Base-by-base conservation (phyloP, 2,113 vertebrate genomes). In the Dunckerocampus dactyliophorus region DNA sequence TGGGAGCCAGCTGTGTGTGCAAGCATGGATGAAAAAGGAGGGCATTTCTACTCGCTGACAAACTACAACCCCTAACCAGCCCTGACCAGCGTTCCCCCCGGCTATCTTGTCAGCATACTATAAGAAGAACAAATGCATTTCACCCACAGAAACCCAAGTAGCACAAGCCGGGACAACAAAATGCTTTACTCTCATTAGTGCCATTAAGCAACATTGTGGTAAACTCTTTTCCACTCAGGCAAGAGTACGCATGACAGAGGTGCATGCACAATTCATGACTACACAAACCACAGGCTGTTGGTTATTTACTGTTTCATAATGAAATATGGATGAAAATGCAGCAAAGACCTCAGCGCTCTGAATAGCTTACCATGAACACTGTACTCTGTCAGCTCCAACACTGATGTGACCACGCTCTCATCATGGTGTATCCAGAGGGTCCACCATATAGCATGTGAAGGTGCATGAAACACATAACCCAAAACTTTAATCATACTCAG, bases 261-360 rank as follows among this genome's bases (percentile, higher is more conserved):
- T 63, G 47, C 43, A 77, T 88, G 49, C 65, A 88, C 64, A 81
- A 83, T 86, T 85, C 71, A 88, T 82, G 76, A 84, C 57, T 59
- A 59, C 83, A 75, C 71, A 75, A 85, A 81, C 69, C 59, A 19
- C 78, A 75, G 47, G 53, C 75, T 77, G 79, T 69, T 77, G 65
- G 72, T 76, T 69, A 85, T 85, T 85, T 77, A 82, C 69, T 81
- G 67, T 68, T 77, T 74, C 59, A 63, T 63, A 50, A 81, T 90
- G 46, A 90, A 90, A 87, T 69, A 87, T 88, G 42, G 19, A 89
- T 90, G 82, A 80, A 65, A 72, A 76, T 67, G 75, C 63, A 69
- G 68, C 51, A 67, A 79, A 76, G 76, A 71, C 70, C 81, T 50
- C 77, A 46, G 55, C 62, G 75, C 68, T 78, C 80, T 85, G 72